Base-by-base conservation (phyloP, 2,113 vertebrate species). In the Lepisosteus oculatus region DNA sequence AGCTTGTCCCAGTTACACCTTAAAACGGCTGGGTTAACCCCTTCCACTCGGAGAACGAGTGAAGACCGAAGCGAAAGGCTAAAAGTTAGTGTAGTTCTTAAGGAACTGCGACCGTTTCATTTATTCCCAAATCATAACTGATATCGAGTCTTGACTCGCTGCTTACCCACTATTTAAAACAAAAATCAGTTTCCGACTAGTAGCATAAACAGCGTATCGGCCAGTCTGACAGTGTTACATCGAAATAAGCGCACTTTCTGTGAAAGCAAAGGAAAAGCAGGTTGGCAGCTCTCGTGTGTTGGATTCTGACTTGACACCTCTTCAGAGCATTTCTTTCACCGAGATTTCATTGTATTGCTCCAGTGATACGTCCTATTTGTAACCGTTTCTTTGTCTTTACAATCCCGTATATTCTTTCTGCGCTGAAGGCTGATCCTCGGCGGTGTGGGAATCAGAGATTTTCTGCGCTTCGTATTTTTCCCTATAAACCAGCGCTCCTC, bases 401-500 rank as follows among this genome's bases (percentile, higher is more conserved):
- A 64, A 45, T 42, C 64, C 55, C 55, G 54, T 43, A 42, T 47
- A 42, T 42, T 17, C 43, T 44, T 2, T 13, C 43, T 17, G n/a
- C 65, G 42, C 43, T 43, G n/a, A 6, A 59, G 43, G 42, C 54
- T 15, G 63, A 29, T 11, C 44, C 47, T 51, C 45, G 17, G 17
- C 17, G 64, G 13, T 29, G 47, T 55, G 43, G 51, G 9, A 14
- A 9, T 41, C n/a, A 15, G 14, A 72, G 12, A 43, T 29, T 59
- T 75, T 68, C 29, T 65, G 75, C 43, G 14, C 3, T 77, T 45
- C 57, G 66, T 73, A 69, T 63, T 43, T 68, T 75, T 68, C 66
- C 69, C 61, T 66, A 65, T 43, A 57, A 67, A 64, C 29, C 68
- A 72, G 68, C 79, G 62, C 73, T 54, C 66, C 65, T 72, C 79